Evolutionary conservation across 2,797 vertebrate genomes (phyloP), one percentile per base, ranked within the genome.

Genomic region (Clarias pachynema): DNA sequence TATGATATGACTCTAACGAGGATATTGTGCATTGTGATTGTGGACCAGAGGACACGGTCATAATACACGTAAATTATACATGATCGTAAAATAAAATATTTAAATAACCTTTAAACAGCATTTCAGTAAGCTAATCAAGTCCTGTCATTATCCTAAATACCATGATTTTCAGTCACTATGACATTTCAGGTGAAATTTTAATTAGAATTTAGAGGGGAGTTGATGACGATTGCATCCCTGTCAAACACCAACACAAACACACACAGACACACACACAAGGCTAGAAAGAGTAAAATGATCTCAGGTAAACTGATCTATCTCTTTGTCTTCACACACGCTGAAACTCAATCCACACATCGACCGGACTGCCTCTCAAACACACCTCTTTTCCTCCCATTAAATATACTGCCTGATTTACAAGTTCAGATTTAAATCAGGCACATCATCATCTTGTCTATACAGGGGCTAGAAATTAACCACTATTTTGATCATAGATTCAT

Each of bases 201-300:
- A 18, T 53, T 26, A 18, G 53, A 31, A 24, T n/a, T 62, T 79
- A 59, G 57, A 62, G 12, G 22, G 34, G 22, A 9, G 31, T 15
- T 37, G 6, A n/a, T 63, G 34, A 79, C 14, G 14, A 29, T 34
- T 14, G 24, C 6, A 9, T 77, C 26, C 9, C 26, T 31, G 6
- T 2, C 8, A 75, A 75, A 31, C 29, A 75, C 5, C 24, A 29
- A 53, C 24, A 68, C 65, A 29, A 3, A 66, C 26, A 66, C 34
- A 70, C 20, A 16, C 62, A 59, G 18, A 59, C 29, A 84, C 31
- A 70, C 34, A 53, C 24, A 29, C 56, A 72, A 40, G 37, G 37
- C 37, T 40, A 40, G 49, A 69, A 59, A 81, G 26, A 81, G 88
- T 85, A 89, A 89, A 65, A 83, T 63, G 88, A 89, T 86, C 79